A percentile compares a stretch with the other conserved stretches of the same genome.
phyloP scores from a whole-genome alignment of 2,113 vertebrate genomes.

The Actinemys pallida region DNA sequence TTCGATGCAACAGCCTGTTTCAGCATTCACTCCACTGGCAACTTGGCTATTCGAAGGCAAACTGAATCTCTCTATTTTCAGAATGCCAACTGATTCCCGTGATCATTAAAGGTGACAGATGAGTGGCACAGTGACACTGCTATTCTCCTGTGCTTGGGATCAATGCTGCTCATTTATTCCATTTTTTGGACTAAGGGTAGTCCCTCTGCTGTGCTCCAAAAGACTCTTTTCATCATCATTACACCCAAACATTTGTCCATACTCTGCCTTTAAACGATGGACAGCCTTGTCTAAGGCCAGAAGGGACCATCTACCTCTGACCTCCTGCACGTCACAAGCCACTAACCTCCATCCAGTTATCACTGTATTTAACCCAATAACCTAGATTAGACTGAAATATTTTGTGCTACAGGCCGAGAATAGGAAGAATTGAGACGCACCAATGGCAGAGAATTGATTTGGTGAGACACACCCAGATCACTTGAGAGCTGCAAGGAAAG shows the following conservation, averaged over 20 bases:
- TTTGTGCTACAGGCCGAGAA: background rate
- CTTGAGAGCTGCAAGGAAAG: background rate
- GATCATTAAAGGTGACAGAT: background rate
- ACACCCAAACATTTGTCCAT: background rate
- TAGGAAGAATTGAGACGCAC: background rate
- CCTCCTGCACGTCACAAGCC: background rate
- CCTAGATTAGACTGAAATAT: background rate
- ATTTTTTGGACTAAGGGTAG: background rate
- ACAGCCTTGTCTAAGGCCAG: background rate
- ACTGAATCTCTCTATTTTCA: background rate
- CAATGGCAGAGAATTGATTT: background rate
- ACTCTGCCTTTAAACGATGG: rapidly evolving
- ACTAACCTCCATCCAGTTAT: background rate
- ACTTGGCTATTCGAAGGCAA: background rate
- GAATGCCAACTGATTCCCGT: background rate
- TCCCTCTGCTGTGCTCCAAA: background rate
- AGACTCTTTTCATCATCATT: background rate
- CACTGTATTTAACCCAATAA: background rate
- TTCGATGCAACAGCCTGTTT: background rate
- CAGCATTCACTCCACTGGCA: background rate
- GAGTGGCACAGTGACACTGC: background rate
- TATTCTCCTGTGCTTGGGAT: background rate
- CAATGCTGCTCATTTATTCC: background rate
- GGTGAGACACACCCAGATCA: background rate
- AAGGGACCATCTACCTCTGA: background rate